Conservation (phyloP, 2,113 vertebrate genomes). For the Atlantisia rogersi region DNA sequence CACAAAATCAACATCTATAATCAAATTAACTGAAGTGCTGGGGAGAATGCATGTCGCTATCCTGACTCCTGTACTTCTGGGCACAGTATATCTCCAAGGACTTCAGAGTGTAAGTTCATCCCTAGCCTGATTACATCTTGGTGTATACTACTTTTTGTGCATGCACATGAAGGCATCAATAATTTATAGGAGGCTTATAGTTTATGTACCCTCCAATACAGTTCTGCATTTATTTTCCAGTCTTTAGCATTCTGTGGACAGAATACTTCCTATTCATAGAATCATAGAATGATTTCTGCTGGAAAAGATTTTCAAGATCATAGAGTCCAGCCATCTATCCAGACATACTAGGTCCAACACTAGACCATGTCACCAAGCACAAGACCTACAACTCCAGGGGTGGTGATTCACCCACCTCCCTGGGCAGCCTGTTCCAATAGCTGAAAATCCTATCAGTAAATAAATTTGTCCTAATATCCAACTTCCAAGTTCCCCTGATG, state of each 20-base stretch:
- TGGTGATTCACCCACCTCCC: too few species aligned
- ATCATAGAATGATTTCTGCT: too few species aligned
- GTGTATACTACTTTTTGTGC: not conserved
- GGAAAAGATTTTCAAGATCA: too few species aligned
- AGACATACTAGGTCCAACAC: too few species aligned
- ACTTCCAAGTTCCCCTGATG: too few species aligned
- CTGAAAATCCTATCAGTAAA: too few species aligned
- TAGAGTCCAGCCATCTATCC: too few species aligned
- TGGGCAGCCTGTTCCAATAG: too few species aligned
- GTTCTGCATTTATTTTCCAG: not conserved
- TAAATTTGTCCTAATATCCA: too few species aligned
- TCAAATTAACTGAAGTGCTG: not conserved
- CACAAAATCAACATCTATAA: not conserved
- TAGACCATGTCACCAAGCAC: too few species aligned
- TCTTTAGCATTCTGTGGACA: not conserved
- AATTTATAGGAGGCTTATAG: not conserved
- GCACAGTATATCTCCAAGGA: not conserved
- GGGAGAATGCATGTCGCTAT: not conserved
- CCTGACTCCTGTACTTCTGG: not conserved
- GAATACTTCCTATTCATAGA: not conserved
- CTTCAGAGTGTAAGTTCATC: not conserved
- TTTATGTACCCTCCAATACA: not conserved
- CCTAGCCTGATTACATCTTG: not conserved
- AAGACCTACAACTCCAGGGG: too few species aligned
- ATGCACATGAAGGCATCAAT: not conserved